Evolutionary conservation across 2,888 invertebrate species (phyloP).

Genomic region (Aporophyla nigra): DNA sequence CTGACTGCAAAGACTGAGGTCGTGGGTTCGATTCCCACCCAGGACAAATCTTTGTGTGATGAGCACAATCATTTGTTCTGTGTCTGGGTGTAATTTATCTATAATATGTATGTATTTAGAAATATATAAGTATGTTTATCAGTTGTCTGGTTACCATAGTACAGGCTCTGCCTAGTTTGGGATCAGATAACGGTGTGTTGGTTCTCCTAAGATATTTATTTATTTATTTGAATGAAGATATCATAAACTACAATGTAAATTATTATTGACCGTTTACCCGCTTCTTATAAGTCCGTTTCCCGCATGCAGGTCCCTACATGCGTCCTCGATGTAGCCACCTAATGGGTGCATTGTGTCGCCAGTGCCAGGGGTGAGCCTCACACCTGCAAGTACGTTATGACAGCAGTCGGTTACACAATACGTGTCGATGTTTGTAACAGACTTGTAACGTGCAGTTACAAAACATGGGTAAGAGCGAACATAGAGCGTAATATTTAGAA

Average conservation of each 20-base stretch:
- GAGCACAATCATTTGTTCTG: too few species aligned
- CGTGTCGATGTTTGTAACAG: neutral
- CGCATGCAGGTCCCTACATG: slow-evolving; percentile 42
- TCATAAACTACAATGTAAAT: neutral
- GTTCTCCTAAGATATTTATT: too few species aligned
- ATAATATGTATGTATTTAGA: too few species aligned
- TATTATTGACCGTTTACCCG: neutral
- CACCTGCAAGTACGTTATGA: slow-evolving; percentile 24
- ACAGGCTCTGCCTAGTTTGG: too few species aligned
- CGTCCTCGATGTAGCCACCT: neutral
- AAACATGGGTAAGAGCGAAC: neutral
- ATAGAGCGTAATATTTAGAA: neutral
- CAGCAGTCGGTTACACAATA: slow-evolving; percentile 26
- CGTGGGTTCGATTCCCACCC: too few species aligned
- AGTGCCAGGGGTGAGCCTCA: slow-evolving; percentile 22
- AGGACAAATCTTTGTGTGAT: too few species aligned
- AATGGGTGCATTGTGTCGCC: slow-evolving; percentile 5
- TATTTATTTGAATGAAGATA: slow-evolving; percentile 2
- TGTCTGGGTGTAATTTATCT: too few species aligned
- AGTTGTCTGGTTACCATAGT: too few species aligned
- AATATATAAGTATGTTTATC: too few species aligned
- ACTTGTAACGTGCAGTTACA: neutral
- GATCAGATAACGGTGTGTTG: too few species aligned
- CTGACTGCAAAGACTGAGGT: too few species aligned
- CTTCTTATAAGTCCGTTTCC: slow-evolving; percentile 18